Evolutionary conservation across 2,797 vertebrate species (phyloP).

Genomic region (Cryptoprocta ferox): DNA sequence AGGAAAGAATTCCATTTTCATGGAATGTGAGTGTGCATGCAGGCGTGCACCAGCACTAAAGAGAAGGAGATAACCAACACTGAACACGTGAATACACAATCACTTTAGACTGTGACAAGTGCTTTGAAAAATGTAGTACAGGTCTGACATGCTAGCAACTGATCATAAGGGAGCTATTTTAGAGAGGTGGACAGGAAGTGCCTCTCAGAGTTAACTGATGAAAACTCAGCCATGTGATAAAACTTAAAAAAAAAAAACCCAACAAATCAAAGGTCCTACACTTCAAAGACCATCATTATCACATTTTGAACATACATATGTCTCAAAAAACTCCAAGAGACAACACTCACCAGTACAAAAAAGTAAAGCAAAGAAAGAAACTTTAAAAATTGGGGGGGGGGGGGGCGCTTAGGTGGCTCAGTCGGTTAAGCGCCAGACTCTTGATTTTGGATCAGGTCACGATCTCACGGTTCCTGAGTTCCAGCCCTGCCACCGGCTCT

Average conservation of each 20-base stretch:
- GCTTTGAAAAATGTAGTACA: background rate
- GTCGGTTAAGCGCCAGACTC: no score
- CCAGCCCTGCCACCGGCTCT: no score
- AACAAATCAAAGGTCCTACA: conserved; percentile 9
- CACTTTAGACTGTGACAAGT: background rate
- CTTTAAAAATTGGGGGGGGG: no score
- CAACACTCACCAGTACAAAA: background rate
- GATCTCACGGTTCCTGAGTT: no score
- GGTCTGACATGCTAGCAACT: background rate
- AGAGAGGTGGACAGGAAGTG: background rate
- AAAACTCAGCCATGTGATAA: background rate
- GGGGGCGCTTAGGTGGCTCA: no score
- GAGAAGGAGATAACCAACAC: background rate
- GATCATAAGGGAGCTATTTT: background rate
- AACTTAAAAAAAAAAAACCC: background rate
- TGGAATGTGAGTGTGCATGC: background rate
- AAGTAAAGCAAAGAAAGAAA: background rate
- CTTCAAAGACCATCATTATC: background rate
- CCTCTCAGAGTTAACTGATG: background rate
- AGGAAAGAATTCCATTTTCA: background rate
- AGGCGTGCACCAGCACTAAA: fast-evolving
- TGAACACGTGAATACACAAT: background rate
- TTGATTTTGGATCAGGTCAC: no score
- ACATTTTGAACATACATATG: background rate
- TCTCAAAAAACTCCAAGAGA: background rate